Base-by-base conservation (phyloP, 2,797 vertebrate species). In the Lates japonicus region DNA sequence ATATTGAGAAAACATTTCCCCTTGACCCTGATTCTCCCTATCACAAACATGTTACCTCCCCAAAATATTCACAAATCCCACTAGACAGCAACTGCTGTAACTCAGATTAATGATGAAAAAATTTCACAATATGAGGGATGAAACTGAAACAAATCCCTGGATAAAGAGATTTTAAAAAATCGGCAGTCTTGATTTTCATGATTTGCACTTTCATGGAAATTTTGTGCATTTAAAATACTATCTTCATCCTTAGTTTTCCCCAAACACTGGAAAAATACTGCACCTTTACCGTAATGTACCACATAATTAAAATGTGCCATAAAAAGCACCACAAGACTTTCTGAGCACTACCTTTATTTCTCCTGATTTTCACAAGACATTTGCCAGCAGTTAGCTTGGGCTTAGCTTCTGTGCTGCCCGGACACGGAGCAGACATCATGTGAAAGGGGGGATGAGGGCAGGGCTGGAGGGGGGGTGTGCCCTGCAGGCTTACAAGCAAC, bases 401-500 rank as follows among this genome's bases (percentile, higher is more conserved):
- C 17, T 74, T 46, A 65, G 77, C 65, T 78, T 59, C 48, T 42
- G 78, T 29, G 10, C 69, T 41, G 57, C 11, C 35, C 29, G 37
- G 71, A 76, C 59, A 69, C 70, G 60, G 41, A 70, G 84, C 58
- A 51, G 63, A 70, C 42, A 61, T 54, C 37, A 60, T 72, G 73
- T 57, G 73, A 68, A 35, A 33, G 29, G 16, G 35, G 60, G 25
- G 73, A 67, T 37, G 37, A 25, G 17, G 37, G 57, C 29, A 22
- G 52, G 51, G 42, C 1, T 29, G 13, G 39, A 33, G 20, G 25
- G 46, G 44, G 73, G 62, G 46, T 77, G 68, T 73, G 74, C 87
- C 91, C 92, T 68, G 78, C 76, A 91, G 92, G 90, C 88, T 69
- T 80, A 76, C 77, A 84, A 87, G 61, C 72, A 80, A 78, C 70